phyloP scores from a whole-genome alignment of 2,888 invertebrate genomes.

The Lysandra bellargus region DNA sequence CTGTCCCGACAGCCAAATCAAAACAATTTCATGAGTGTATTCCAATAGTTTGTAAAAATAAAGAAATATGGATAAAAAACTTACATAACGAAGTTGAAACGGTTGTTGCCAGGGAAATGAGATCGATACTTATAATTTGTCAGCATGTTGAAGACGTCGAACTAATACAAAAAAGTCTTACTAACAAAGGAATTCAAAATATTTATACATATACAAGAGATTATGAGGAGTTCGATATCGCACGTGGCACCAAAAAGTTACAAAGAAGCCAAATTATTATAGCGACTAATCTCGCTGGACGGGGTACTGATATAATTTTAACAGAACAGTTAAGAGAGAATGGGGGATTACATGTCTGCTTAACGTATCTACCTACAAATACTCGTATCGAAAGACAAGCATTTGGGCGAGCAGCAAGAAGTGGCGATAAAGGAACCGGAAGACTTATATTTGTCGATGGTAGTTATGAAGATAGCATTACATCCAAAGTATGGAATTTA shows the following conservation, averaged over 20 bases:
- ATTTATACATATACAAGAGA: slow-evolving; percentile 31
- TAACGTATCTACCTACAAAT: slow-evolving; percentile 32
- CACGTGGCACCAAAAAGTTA: slow-evolving; percentile 24
- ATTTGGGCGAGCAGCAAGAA: slow-evolving; percentile 31
- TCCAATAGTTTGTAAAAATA: slow-evolving; percentile 30
- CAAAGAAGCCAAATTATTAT: slow-evolving; percentile 27
- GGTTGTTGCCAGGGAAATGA: not conserved
- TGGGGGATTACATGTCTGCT: slow-evolving; percentile 29
- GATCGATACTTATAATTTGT: slow-evolving; percentile 31
- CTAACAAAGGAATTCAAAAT: slow-evolving; percentile 7
- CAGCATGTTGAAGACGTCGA: slow-evolving; percentile 30
- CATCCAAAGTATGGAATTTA: slow-evolving; percentile 27
- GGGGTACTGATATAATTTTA: slow-evolving; percentile 32
- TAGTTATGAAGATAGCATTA: slow-evolving; percentile 9
- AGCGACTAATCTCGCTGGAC: slow-evolving; percentile 33
- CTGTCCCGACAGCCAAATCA: slow-evolving; percentile 28
- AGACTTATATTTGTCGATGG: slow-evolving; percentile 25
- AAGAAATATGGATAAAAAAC: slow-evolving; percentile 24
- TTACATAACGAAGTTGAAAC: slow-evolving; percentile 23
- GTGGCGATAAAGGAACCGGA: slow-evolving; percentile 31
- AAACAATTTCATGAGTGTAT: slow-evolving; percentile 29
- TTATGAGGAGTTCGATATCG: slow-evolving; percentile 29
- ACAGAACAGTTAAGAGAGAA: slow-evolving; percentile 24
- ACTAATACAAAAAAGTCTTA: slow-evolving; percentile 13
- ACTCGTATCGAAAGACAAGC: slow-evolving; percentile 30